Base-by-base conservation (phyloP, 2,113 vertebrate genomes). In the Nothocercus julius region DNA sequence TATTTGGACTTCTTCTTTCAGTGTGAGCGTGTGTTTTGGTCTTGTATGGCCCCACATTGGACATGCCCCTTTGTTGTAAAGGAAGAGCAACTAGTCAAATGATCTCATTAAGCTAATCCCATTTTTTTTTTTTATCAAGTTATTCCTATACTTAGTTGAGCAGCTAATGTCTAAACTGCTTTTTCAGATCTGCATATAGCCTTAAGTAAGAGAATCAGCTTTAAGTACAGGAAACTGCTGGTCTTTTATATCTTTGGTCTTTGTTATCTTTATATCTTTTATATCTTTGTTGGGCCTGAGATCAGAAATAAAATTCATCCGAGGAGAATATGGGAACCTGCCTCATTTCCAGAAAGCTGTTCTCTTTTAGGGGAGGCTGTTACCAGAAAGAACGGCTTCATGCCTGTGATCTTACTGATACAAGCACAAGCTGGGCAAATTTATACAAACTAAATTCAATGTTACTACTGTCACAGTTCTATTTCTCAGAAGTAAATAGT, bases 41-140 rank as follows among this genome's bases (percentile, higher is more conserved):
- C 88, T 95, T 94, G 93, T 92, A 95, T 96, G 95, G 92, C 82
- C 82, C 82, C 28, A 30, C 28, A 56, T 56, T 87, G 36, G 89
- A 38, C 81, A 4, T 15, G 92, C 91, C 94, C 95, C 92, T 90
- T 83, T 47, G 14, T 90, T 72, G 58, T 77, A 69, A 85, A 76
- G 81, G 66, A 85, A 76, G 84, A 95, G 91, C 87, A 82, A 27
- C 70, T 21, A 6, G 77, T 92, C 82, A 75, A 7, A 89, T 77
- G 78, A 84, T 89, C 80, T 36, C 2, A 0, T 70, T 70, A 82
- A 75, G 7, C 86, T 80, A 84, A 84, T 89, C 80, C 40, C 2
- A 0, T 67, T 24, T 88, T 89, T 66, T 59, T 93, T 49, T 49
- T 49, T 44, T 44, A 81, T 61, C 16, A 2, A 25, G 34, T 62